Base-by-base conservation (phyloP, 2,113 vertebrate genomes). In the Oncorhynchus keta region DNA sequence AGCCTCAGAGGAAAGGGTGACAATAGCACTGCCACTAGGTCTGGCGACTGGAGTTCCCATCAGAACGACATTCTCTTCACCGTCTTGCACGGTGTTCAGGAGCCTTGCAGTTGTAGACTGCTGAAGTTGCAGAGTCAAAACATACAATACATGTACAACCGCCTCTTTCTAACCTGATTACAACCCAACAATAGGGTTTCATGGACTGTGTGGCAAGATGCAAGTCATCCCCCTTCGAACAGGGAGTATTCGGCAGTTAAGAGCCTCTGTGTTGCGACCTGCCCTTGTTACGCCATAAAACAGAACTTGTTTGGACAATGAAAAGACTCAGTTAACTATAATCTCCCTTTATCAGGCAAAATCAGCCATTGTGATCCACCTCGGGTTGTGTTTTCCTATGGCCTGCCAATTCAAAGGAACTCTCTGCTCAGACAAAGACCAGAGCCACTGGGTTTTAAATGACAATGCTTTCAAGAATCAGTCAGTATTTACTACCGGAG, bases 401-500 rank as follows among this genome's bases (percentile, higher is more conserved):
- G 75, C 72, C 80, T 80, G 81, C 78, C 85, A 82, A 88, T 88
- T 92, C 82, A 88, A 89, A 90, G 84, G 69, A 70, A 48, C 61
- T 78, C 77, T 79, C 80, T 83, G 28, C 68, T 55, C 67, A 61
- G 84, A 90, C 87, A 89, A 88, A 90, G 82, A 86, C 77, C 86
- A 88, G 89, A 89, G 79, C 75, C 85, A 87, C 79, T 83, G 28
- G 81, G 68, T 82, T 81, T 79, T 85, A 79, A 88, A 92, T 89
- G 88, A 92, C 89, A 92, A 90, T 87, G 77, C 84, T 81, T 76
- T 84, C 70, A 83, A 81, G 85, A 82, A 77, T 85, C 83, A 83
- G 82, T 85, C 78, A 86, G 87, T 91, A 91, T 93, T 92, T 91
- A 90, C 89, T 85, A 83, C 83, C 79, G 83, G 75, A 80, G 83